Evolutionary conservation across 2,113 vertebrate genomes (phyloP), one percentile per base, ranked within the genome.

Genomic region (Megaceryle torquata): DNA sequence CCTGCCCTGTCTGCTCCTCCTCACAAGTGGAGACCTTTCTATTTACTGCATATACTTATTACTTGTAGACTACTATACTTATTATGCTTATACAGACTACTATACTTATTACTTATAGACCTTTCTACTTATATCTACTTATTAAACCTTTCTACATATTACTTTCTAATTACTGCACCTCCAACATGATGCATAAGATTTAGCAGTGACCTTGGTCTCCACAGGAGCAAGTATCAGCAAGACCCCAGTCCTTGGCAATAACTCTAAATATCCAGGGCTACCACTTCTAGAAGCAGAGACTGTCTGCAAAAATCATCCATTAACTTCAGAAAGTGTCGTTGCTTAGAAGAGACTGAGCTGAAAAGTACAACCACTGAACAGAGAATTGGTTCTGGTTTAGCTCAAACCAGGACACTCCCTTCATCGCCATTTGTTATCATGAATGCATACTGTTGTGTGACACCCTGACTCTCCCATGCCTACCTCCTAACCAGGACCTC

Each of bases 361-460:
- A 19, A 20, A 43, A 43, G 28, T 18, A 12, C 25, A 41, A 31
- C 11, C 63, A 29, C 63, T 65, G 63, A 31, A 14, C 63, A 65
- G 41, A 65, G 28, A 48, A 43, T 2, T 31, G 41, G 26, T 44
- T 21, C 64, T 44, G 41, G 11, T 67, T 20, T 67, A 22, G 29
- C 29, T 44, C 64, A 67, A 14, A 31, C 29, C 64, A 44, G 64
- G 64, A 44, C 29, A 33, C 41, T 33, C 39, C n/a, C 29, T 76
- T 56, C n/a, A 41, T 9, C 44, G 2, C 33, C 64, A 37, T 61
- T 83, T 81, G 17, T 21, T 60, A 29, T 37, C 17, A 28, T 28
- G 25, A 15, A 16, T 12, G 6, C 16, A 4, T 26, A 26, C 5
- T 0, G 1, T 9, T 43, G 15, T 0, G 6, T 11, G 15, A 72